phyloP scores from a whole-genome alignment of 2,888 invertebrate genomes.

The Drosophila limbata region DNA sequence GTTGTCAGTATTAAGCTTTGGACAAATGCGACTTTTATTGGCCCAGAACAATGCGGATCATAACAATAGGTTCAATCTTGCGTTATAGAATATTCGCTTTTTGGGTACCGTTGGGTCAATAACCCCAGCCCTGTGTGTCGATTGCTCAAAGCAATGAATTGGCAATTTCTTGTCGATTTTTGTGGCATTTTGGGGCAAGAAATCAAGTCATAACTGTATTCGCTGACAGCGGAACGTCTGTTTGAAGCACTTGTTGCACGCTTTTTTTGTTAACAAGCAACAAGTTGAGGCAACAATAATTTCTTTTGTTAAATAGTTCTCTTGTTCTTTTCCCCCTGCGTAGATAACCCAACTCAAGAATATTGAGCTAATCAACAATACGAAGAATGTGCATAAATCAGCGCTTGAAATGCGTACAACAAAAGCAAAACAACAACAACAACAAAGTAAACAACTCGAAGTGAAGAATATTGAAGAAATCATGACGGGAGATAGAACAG shows the following conservation, averaged over 20 bases:
- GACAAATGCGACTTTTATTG: slow-evolving; percentile 1
- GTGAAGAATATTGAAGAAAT: slow-evolving; percentile 45
- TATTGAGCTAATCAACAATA: slow-evolving; percentile 85
- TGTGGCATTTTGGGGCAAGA: slow-evolving; percentile 55
- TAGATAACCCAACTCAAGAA: slow-evolving; percentile 87
- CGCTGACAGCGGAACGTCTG: slow-evolving; percentile 41
- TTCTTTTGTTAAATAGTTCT: slow-evolving; percentile 22
- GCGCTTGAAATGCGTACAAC: slow-evolving; percentile 74
- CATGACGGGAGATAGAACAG: slow-evolving; percentile 35
- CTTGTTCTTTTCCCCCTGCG: slow-evolving; percentile 19
- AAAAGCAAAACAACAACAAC: slow-evolving; percentile 33
- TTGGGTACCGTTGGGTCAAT: slow-evolving; percentile 34
- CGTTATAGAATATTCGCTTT: slow-evolving; percentile 26
- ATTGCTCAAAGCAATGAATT: slow-evolving; percentile 64
- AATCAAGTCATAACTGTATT: slow-evolving; percentile 69
- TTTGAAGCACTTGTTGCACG: slow-evolving; percentile 50
- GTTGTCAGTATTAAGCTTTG: neutral
- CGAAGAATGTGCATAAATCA: slow-evolving; percentile 81
- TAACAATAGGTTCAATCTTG: slow-evolving; percentile 43
- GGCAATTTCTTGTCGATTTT: slow-evolving; percentile 53
- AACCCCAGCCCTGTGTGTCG: slow-evolving; percentile 38
- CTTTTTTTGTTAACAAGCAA: slow-evolving; percentile 33
- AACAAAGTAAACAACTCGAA: slow-evolving; percentile 14
- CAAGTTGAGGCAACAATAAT: slow-evolving; percentile 8
- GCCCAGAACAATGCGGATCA: slow-evolving; percentile 39